Evolutionary conservation across 2,113 vertebrate genomes (phyloP), one percentile per base, ranked within the genome.

Genomic region (Phylloscopus trochilus): DNA sequence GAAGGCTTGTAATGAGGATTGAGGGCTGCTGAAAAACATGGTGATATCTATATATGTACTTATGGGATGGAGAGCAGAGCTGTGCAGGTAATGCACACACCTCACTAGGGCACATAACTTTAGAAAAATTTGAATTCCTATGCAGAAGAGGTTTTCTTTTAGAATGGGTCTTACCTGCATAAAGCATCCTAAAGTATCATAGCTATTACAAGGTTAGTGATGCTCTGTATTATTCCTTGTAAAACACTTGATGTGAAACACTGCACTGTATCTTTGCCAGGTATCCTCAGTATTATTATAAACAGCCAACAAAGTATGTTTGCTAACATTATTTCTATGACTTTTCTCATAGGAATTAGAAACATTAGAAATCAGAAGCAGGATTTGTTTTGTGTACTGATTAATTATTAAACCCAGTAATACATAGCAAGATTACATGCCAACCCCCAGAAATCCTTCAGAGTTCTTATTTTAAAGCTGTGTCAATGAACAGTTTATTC

Each of bases 391-490:
- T 86, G 67, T 80, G 51, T 58, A 47, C 47, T 86, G 60, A 79
- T 90, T 33, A 49, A 37, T 79, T 75, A 89, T 90, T 86, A 82
- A 93, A 88, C 14, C 12, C n/a, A 58, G 37, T 72, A 76, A 75
- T 68, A 52, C 18, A 81, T 53, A 86, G 58, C 67, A 94, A 64
- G 44, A 53, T 95, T 55, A 77, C 55, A 67, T 76, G 55, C 83
- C 90, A 95, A 81, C 37, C 56, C 68, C 84, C 80, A 75, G 37
- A 90, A 94, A 79, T 92, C 47, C 76, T 93, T 84, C 46, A 70
- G 86, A 96, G 88, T 83, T 89, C 52, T 89, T 93, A 95, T 95
- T 95, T 87, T 93, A 62, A 87, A 93, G 47, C 62, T 85, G 82
- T 89, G 77, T 76, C 67, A 92, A 69, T 68, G 87, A 70, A 35